Conservation (phyloP, 2,888 invertebrate genomes). For the Rhaphigaster nebulosa region DNA sequence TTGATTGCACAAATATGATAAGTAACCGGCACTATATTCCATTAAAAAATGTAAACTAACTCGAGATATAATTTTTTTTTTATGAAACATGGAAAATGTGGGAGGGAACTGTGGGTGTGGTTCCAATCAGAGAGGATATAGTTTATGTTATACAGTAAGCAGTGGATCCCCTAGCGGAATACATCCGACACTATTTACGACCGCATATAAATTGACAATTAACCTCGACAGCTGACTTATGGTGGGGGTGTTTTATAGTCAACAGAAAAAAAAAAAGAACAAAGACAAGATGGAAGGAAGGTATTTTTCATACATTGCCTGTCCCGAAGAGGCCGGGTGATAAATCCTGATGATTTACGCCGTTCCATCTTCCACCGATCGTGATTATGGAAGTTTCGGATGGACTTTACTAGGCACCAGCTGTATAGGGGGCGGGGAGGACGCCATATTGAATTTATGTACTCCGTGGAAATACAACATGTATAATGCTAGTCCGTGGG, state of each 20-base stretch:
- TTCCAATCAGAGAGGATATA: conserved; percentile 48
- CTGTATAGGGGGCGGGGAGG: not conserved
- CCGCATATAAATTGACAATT: conserved; percentile 57
- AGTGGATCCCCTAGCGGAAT: not conserved
- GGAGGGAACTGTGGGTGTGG: conserved; percentile 42
- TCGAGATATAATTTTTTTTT: not conserved
- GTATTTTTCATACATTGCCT: conserved; percentile 56
- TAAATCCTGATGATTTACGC: conserved; percentile 49
- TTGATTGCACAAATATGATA: conserved; percentile 1
- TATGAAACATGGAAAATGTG: conserved; percentile 20
- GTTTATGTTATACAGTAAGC: conserved; percentile 50
- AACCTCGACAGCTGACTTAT: conserved; percentile 52
- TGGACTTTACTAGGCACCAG: conserved; percentile 45
- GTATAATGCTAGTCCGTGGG: not conserved
- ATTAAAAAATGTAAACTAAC: conserved; percentile 32
- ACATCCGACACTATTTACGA: conserved; percentile 43
- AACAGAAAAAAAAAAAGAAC: not conserved
- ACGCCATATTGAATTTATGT: conserved; percentile 55
- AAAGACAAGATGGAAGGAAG: conserved; percentile 23
- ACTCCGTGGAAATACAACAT: conserved; percentile 42
- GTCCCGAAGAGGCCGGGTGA: not conserved
- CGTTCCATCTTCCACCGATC: not conserved
- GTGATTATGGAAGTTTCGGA: conserved; percentile 54
- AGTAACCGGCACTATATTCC: not conserved
- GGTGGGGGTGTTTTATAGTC: conserved; percentile 51